Conservation (phyloP, 2,888 invertebrate genomes). For the Augochlorella aurata region DNA sequence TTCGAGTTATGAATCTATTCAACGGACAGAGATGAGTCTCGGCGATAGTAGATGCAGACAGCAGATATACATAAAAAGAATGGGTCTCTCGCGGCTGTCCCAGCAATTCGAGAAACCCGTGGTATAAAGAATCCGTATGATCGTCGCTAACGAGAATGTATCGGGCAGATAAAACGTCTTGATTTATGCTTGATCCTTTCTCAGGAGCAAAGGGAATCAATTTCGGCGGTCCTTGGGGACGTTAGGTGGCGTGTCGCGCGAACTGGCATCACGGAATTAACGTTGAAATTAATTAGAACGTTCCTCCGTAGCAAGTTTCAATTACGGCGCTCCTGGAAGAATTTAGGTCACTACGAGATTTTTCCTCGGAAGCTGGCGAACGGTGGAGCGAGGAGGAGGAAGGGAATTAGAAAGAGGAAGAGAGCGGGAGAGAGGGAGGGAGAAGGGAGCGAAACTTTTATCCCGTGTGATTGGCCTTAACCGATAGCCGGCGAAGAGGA, state of each 20-base stretch:
- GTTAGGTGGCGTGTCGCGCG: background rate
- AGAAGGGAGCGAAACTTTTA: constrained; percentile 44
- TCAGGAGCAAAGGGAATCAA: background rate
- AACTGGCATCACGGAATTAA: constrained; percentile 7
- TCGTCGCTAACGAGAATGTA: constrained; percentile 18
- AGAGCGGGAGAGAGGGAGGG: background rate
- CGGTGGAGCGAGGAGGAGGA: background rate
- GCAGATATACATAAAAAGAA: constrained; percentile 4
- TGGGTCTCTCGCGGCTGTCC: background rate
- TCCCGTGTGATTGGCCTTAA: constrained; percentile 57
- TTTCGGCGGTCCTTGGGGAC: background rate
- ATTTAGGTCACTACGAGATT: constrained; percentile 32
- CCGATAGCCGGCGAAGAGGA: constrained; percentile 42
- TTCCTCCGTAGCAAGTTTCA: constrained; percentile 10
- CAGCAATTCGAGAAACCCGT: background rate
- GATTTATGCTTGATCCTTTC: background rate
- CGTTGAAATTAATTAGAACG: constrained; percentile 27
- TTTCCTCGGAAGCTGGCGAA: background rate
- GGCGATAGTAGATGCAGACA: constrained; percentile 30
- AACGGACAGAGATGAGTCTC: constrained; percentile 25
- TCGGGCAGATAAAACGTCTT: constrained; percentile 1
- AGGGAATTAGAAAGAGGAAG: background rate
- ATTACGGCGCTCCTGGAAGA: constrained; percentile 22
- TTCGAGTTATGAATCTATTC: constrained; percentile 32
- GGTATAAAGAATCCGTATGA: background rate